Conservation (phyloP, 2,113 vertebrate species). For the Pyxicephalus adspersus region DNA sequence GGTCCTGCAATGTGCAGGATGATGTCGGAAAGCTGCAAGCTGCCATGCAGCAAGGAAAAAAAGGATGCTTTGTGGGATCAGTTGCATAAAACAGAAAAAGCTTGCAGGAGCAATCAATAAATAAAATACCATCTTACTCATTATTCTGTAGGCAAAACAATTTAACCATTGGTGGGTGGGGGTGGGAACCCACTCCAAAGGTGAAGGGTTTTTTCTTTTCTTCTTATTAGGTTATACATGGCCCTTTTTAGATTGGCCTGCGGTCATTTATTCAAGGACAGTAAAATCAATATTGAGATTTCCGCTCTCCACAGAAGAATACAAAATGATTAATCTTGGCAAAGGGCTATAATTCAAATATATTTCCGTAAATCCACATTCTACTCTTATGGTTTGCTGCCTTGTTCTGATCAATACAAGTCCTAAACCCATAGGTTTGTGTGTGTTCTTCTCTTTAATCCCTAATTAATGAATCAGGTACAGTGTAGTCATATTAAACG, state of each 20-base stretch:
- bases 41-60: too few species aligned
- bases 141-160: too few species aligned
- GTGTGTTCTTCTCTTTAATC: conserved; percentile 59
- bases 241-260: not conserved
- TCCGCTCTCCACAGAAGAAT: conserved; percentile 7
- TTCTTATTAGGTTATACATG: not conserved
- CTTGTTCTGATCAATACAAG: conserved; percentile 10
- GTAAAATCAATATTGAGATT: conserved; percentile 43
- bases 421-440: conserved; percentile 15
- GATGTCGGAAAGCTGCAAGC: too few species aligned
- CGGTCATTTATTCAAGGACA: conserved; percentile 20
- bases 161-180: too few species aligned
- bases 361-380: conserved; percentile 1
- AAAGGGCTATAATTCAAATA: conserved; percentile 16
- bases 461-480: conserved; percentile 59
- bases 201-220: too few species aligned
- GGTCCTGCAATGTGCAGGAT: too few species aligned
- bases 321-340: conserved; percentile 30
- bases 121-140: too few species aligned
- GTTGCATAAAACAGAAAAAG: too few species aligned
- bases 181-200: too few species aligned
- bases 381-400: conserved; percentile 10
- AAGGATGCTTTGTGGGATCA: too few species aligned
- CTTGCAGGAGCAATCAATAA: too few species aligned
- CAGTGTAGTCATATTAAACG: conserved; percentile 62